Evolutionary conservation across 1,140 invertebrate genomes (phyloP).

Genomic region (Schlechtendalia chinensis): DNA sequence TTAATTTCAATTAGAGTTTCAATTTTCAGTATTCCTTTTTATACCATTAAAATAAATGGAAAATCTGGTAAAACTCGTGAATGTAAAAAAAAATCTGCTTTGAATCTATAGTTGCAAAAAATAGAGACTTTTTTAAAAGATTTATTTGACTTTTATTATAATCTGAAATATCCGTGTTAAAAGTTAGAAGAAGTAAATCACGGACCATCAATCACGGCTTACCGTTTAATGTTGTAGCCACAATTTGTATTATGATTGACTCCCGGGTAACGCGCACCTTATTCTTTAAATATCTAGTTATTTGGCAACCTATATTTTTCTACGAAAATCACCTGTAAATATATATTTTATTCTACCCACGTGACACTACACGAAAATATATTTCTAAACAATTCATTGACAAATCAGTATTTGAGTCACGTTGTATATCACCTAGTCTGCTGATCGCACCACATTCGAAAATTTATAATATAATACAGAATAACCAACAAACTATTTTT

Average conservation of each 20-base stretch:
- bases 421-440: background rate
- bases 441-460: no score
- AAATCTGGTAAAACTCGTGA: no score
- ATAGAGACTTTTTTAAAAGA: no score
- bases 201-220: background rate
- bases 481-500: no score
- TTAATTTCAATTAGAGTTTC: no score
- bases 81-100: no score
- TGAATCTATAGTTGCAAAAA: no score
- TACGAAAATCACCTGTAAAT: background rate
- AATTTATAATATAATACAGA: background rate
- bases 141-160: background rate
- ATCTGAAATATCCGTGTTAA: background rate
- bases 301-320: no score
- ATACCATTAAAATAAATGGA: no score
- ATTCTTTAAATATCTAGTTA: no score
- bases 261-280: background rate
- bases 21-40: no score
- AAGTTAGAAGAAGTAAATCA: background rate
- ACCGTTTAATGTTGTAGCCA: background rate
- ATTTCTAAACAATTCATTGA: background rate
- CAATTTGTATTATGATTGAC: background rate
- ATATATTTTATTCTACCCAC: constrained; percentile 18
- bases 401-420: constrained; percentile 30
- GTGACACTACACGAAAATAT: background rate